Evolutionary conservation across 2,113 vertebrate species (phyloP).

Genomic region (Siniperca knerii): DNA sequence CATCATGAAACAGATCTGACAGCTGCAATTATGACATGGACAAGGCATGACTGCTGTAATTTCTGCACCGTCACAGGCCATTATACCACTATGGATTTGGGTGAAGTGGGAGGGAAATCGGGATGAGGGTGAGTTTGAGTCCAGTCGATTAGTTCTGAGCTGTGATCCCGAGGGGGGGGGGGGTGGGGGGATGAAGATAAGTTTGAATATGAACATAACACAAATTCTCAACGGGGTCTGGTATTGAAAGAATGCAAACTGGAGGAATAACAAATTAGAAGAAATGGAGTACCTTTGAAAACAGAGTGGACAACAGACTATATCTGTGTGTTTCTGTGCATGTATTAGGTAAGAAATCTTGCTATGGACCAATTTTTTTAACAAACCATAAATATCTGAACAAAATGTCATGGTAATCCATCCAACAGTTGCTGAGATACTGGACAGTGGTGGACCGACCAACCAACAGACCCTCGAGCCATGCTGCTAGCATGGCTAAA

Average conservation of each 20-base stretch:
- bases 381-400: background rate
- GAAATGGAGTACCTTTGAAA: background rate
- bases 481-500: background rate
- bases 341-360: background rate
- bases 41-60: conserved; percentile 52
- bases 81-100: conserved; percentile 13
- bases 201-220: background rate
- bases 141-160: background rate
- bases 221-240: background rate
- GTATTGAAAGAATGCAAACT: background rate
- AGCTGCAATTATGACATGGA: conserved; percentile 63
- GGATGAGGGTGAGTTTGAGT: background rate
- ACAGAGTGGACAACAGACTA: background rate
- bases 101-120: conserved; percentile 1
- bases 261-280: background rate
- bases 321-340: background rate
- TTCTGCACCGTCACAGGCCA: conserved; percentile 38
- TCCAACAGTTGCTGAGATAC: background rate
- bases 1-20: conserved; percentile 58
- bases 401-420: too few species aligned
- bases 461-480: background rate
- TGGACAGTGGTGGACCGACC: background rate
- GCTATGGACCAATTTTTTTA: background rate
- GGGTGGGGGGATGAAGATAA: background rate
- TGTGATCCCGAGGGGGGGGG: background rate